Base-by-base conservation (phyloP, 2,113 vertebrate species). In the Panthera tigris region DNA sequence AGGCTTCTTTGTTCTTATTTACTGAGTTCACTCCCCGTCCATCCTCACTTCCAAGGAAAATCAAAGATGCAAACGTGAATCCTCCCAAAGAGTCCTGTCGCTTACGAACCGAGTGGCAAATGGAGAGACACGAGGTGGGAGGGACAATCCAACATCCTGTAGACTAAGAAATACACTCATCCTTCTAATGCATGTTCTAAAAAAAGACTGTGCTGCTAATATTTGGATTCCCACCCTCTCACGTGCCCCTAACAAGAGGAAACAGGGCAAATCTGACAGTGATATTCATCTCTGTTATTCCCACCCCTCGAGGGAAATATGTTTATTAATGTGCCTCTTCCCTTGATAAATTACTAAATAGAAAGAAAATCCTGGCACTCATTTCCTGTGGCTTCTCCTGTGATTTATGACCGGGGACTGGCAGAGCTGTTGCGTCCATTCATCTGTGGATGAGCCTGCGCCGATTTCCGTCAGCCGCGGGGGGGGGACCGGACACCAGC, bases 261-360 rank as follows among this genome's bases (percentile, higher is more conserved):
- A 99, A 97, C 98, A 98, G 99, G 98, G 99, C 99, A 98, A 97
- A 97, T 97, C 98, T 99, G 98, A 99, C 98, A 98, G 98, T 98
- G 98, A 97, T 98, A 99, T 99, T 99, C 99, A 99, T 99, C 99
- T 99, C 98, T 98, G 98, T 98, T 99, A 99, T 98, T 98, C 98
- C 97, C 98, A 98, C 98, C 98, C 99, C 99, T 99, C 99, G 97
- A 99, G 99, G 99, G 99, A 99, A 99, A 99, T 99, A 98, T 98
- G 99, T 99, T 99, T 99, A 99, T 99, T 99, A 99, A 99, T 99
- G 99, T 90, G 98, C 98, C 98, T 99, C 99, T 99, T 99, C 99
- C 98, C 99, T 98, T 99, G 99, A 99, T 99, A 99, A 99, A 99
- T 99, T 99, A 99, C 99, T 99, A 99, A 99, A 99, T 98, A 99